A percentile compares a stretch with the other conserved stretches of the same genome.
These are phyloP conservation scores for Apogon hyalosoma DNA, from an alignment of 2,797 vertebrate genomes.

Conservation along the genomic window DNA sequence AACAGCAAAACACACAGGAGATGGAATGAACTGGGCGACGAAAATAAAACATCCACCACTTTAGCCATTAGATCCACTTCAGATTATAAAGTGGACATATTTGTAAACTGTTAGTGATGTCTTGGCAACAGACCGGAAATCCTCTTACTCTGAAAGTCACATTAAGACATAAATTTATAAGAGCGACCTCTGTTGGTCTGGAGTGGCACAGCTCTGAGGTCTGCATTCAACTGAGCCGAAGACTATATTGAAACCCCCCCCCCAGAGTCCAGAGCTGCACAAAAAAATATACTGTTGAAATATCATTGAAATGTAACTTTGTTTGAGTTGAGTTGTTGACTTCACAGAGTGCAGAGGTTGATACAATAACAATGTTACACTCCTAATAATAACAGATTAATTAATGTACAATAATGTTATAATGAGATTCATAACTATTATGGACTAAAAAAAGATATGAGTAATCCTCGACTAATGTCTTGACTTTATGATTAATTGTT, in stretches of 20 bases:
- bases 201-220: not conserved
- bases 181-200: conserved; percentile 30
- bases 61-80: conserved; percentile 60
- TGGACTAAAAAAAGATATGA: too few relatives aligned
- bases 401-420: too few relatives aligned
- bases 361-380: too few relatives aligned
- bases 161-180: fast-evolving
- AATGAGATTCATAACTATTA: too few relatives aligned
- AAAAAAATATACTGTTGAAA: not conserved
- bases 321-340: too few relatives aligned
- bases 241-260: not conserved
- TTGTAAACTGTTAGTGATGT: conserved; percentile 56
- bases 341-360: too few relatives aligned
- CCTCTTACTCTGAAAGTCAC: conserved; percentile 25
- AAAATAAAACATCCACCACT: not conserved
- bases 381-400: too few relatives aligned
- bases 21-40: not conserved
- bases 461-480: too few relatives aligned
- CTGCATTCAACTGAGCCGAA: not conserved
- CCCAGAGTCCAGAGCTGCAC: too few relatives aligned
- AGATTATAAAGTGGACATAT: conserved; percentile 50
- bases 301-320: not conserved
- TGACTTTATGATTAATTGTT: too few relatives aligned
- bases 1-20: conserved; percentile 43
- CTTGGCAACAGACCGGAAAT: conserved; percentile 60